Percentiles rank a stretch among this genome's conserved stretches.
Conservation (phyloP, 1,140 invertebrate species). For the Scylla paramamosain region DNA sequence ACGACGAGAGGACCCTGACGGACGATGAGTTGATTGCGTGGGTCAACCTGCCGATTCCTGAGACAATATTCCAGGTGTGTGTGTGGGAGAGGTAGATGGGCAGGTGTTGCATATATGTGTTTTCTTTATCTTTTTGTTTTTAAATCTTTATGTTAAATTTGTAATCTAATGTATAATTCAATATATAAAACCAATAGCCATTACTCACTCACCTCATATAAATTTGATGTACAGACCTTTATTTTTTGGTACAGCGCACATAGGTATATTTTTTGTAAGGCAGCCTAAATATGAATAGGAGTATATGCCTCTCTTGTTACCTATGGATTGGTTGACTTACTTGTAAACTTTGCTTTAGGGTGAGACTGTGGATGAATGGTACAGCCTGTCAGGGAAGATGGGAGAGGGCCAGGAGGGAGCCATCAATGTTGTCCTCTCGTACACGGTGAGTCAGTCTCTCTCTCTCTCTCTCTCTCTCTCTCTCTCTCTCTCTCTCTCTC, state of each 20-base stretch:
- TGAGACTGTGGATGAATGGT: slow-evolving; percentile 69
- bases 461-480: not conserved
- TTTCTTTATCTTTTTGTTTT: too few species aligned
- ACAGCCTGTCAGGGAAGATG: slow-evolving; percentile 62
- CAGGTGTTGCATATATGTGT: not conserved
- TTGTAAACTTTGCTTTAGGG: slow-evolving; percentile 29
- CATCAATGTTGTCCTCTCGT: slow-evolving; percentile 66
- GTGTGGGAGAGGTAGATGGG: not conserved
- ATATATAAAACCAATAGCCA: too few species aligned
- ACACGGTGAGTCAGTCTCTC: slow-evolving; percentile 48
- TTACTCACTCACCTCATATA: too few species aligned
- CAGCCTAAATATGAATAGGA: too few species aligned
- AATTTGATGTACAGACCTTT: too few species aligned
- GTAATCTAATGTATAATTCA: too few species aligned
- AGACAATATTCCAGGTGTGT: slow-evolving; percentile 66
- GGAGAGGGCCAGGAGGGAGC: slow-evolving; percentile 65
- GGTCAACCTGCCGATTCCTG: slow-evolving; percentile 82
- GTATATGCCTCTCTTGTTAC: too few species aligned
- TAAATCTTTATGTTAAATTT: too few species aligned
- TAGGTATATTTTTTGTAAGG: too few species aligned
- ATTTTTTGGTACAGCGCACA: too few species aligned
- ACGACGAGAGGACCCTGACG: slow-evolving; percentile 97
- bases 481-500: not conserved
- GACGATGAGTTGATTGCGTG: slow-evolving; percentile 97
- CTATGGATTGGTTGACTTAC: too few species aligned